Evolutionary conservation across 2,113 vertebrate genomes (phyloP), one percentile per base, ranked within the genome.

Genomic region (Todiramphus chloris): DNA sequence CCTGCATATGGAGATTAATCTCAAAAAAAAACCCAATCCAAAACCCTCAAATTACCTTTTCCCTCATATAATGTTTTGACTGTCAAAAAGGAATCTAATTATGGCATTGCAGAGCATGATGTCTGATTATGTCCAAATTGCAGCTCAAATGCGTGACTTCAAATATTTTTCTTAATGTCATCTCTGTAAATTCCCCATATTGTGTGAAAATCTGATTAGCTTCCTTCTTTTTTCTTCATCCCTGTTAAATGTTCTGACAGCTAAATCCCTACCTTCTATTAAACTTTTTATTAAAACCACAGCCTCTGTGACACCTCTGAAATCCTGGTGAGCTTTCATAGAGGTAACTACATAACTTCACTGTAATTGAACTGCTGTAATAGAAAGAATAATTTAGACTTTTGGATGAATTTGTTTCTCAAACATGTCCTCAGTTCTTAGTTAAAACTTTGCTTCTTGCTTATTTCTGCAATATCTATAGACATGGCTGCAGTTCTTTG

Each of bases 1-100:
- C 67, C 89, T 85, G 80, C 67, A 93, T 64, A 73, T 16, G 6
- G 55, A 93, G 85, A 97, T 96, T 88, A 87, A 95, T 84, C 93
- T 50, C 55, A 63, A 92, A 58, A 31, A 91, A 69, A 6, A 46
- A 23, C 13, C 72, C 46, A 19, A 48, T 23, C 7, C 46, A 48
- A 48, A 48, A 23, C 24, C 77, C 64, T 84, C 27, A 25, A 31
- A 12, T 93, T 93, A 83, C 30, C 15, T 84, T 89, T 68, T 64
- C 6, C 56, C 66, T 93, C 39, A 43, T 39, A 72, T 5, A 43
- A 58, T 5, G 6, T 39, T 16, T 68, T 59, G 53, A 84, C 44
- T 11, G 4, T 77, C 58, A 62, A 51, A 91, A 69, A 62, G 16
- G 21, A 76, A 60, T 76, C 53, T 89, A 82, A 92, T 69, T 30